Percentiles rank a stretch among this genome's conserved stretches.
phyloP scores from a whole-genome alignment of 2,888 invertebrate species.

The Beris chalybata region DNA sequence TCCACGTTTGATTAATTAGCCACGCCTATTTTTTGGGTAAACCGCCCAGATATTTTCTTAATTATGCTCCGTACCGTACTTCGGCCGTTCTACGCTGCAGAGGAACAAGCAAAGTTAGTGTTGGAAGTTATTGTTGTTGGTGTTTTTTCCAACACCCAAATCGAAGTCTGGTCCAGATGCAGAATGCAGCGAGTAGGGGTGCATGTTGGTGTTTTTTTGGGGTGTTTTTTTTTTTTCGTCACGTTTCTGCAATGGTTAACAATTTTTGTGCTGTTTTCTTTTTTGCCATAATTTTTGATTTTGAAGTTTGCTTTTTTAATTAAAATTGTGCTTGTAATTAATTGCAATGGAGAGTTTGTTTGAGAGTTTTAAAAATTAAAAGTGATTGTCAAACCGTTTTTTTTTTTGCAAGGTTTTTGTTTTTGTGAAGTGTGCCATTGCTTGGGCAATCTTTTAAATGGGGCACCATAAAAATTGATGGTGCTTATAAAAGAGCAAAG shows the following conservation, averaged over 20 bases:
- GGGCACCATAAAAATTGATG: slow-evolving; percentile 31
- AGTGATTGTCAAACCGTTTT: not conserved
- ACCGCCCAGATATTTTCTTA: slow-evolving; percentile 32
- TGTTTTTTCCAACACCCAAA: not conserved
- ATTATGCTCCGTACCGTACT: slow-evolving; percentile 11
- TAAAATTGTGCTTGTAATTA: too few species aligned
- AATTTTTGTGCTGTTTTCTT: too few species aligned
- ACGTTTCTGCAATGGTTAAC: not conserved
- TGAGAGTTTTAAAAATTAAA: too few species aligned
- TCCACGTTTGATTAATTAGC: slow-evolving; percentile 32
- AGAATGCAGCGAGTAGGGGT: not conserved
- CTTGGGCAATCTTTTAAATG: not conserved
- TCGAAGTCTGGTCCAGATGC: not conserved
- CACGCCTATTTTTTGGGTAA: slow-evolving; percentile 33
- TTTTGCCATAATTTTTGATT: too few species aligned
- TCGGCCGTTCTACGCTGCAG: too few species aligned
- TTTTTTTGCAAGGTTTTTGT: not conserved
- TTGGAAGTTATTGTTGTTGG: not conserved
- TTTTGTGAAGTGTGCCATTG: not conserved
- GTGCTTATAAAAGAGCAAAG: slow-evolving; percentile 20
- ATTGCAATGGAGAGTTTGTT: too few species aligned
- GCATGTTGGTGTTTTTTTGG: not conserved
- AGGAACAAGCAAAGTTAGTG: not conserved
- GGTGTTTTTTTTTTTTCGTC: not conserved
- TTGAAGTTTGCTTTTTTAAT: too few species aligned